Evolutionary conservation across 2,797 vertebrate species (phyloP), one percentile per base, ranked within the genome.

Genomic region (Numenius phaeopus): DNA sequence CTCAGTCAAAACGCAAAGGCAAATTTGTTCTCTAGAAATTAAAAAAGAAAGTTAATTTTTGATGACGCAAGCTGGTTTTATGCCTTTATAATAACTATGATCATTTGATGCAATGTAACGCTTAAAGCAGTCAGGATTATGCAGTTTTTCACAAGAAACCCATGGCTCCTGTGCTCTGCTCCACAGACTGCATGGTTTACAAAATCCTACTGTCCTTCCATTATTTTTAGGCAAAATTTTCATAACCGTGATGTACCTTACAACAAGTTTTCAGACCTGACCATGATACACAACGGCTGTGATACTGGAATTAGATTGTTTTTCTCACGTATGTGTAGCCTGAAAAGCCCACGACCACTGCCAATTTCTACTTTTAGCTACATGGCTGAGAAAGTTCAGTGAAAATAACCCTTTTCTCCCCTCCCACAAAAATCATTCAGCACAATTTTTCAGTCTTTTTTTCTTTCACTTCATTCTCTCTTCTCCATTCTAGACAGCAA

Each of bases 1-100:
- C 62, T 54, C 22, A 54, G 83, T n/a, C 15, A 58, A 82, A 95
- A 80, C 16, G 52, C n/a, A 57, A 73, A 49, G 18, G 39, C 46
- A 87, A 94, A 83, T 88, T 93, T 11, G 7, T 91, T 84, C 80
- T 66, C 46, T 57, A 16, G 30, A 89, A 87, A 73, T 89, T 89
- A 93, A 93, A 88, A 87, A 81, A 32, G 67, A 80, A 59, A 90
- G 66, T 87, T 96, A 88, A 90, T 83, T 95, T 91, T 90, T 57
- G 34, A 94, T 64, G 46, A 90, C 87, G 52, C 58, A 83, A 94
- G 83, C 15, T 26, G 30, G 22, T 50, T 62, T 49, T 57, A 76
- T 29, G 39, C 14, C 24, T 73, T 64, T 13, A 13, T 24, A 85
- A 42, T 5, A 62, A 37, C 62, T 65, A 20, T 12, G 11, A 78